Conservation (phyloP, 2,888 invertebrate genomes). For the Myopa testacea region DNA sequence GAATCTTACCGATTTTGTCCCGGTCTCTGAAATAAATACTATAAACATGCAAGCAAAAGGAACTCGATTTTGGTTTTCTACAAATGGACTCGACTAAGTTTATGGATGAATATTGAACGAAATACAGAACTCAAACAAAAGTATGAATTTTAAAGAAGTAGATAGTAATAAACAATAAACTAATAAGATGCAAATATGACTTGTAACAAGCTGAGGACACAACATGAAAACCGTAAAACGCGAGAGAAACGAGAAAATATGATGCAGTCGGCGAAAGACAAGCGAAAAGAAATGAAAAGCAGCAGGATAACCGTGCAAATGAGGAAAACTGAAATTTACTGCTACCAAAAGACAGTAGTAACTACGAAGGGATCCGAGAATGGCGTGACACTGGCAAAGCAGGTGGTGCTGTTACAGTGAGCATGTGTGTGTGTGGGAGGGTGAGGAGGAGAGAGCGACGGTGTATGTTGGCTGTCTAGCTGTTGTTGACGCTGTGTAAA, state of each 20-base stretch:
- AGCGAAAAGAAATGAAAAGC: neutral
- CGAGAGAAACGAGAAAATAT: neutral
- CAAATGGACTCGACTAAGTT: constrained; percentile 14
- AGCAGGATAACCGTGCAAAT: constrained; percentile 13
- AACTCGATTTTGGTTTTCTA: constrained; percentile 38
- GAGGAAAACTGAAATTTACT: constrained; percentile 17
- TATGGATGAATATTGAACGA: neutral
- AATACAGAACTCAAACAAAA: constrained; percentile 23
- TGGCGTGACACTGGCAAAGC: no score
- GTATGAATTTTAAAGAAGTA: neutral
- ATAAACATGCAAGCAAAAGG: constrained; percentile 69
- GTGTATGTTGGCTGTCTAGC: no score
- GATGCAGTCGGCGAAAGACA: neutral
- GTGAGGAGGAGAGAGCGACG: constrained; percentile 8
- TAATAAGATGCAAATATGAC: neutral
- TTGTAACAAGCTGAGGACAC: neutral
- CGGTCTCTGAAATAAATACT: constrained; percentile 70
- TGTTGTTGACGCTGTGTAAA: no score
- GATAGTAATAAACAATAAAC: constrained; percentile 1
- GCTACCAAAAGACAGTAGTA: neutral
- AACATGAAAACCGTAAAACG: neutral
- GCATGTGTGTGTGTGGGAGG: constrained; percentile 2
- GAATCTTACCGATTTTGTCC: constrained; percentile 69
- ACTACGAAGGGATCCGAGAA: neutral
- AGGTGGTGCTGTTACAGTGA: no score